phyloP scores from a whole-genome alignment of 2,113 vertebrate species.

The Albula goreensis region DNA sequence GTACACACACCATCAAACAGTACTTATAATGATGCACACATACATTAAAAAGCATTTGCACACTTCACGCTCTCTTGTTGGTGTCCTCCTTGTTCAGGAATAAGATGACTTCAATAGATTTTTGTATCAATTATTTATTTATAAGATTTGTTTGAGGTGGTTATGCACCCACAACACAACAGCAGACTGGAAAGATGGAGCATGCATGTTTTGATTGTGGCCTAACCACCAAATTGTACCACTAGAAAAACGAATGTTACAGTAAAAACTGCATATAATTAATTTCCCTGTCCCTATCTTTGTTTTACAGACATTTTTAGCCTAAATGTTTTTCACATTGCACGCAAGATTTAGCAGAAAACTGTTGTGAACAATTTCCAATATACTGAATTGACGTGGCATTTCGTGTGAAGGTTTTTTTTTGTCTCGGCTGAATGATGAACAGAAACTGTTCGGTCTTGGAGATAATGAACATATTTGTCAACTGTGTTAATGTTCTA shows the following conservation, averaged over 20 bases:
- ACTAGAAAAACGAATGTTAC: not conserved
- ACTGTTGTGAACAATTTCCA: not conserved
- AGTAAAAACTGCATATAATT: not conserved
- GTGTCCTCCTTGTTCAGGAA: not conserved
- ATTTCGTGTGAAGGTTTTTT: not conserved
- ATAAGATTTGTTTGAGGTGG: too few species aligned
- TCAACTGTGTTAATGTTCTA: not conserved
- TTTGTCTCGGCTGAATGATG: not conserved
- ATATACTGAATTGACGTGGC: not conserved
- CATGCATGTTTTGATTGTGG: not conserved
- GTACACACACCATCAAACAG: not conserved
- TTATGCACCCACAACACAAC: too few species aligned
- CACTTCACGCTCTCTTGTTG: not conserved
- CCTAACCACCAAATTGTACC: not conserved
- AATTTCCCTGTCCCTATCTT: not conserved
- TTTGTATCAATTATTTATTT: too few species aligned
- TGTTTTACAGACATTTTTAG: not conserved
- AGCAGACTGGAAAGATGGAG: too few species aligned
- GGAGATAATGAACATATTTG: not conserved
- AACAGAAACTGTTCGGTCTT: not conserved
- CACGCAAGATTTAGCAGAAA: not conserved
- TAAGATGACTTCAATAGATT: too few species aligned
- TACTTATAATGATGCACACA: not conserved
- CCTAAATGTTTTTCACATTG: not conserved
- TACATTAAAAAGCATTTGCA: not conserved